phyloP scores from a whole-genome alignment of 2,797 vertebrate genomes.

The Enteromius anoplus region DNA sequence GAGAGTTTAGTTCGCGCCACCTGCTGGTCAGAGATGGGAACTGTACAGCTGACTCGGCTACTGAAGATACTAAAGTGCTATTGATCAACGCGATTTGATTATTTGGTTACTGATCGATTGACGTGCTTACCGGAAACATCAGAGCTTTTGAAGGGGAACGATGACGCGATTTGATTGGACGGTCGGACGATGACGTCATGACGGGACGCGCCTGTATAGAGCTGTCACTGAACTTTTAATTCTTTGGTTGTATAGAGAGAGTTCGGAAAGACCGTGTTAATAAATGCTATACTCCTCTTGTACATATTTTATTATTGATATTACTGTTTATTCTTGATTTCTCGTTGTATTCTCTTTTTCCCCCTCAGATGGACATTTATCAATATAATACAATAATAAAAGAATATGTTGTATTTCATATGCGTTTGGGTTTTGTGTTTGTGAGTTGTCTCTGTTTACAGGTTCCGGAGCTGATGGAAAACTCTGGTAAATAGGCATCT shows the following conservation, averaged over 20 bases:
- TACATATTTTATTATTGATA: conserved; percentile 63
- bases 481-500: not conserved
- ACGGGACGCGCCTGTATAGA: conserved; percentile 57
- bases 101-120: not conserved
- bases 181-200: not conserved
- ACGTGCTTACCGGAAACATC: not conserved
- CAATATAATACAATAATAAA: conserved; percentile 71
- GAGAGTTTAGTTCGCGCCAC: conserved; percentile 45
- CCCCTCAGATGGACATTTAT: conserved; percentile 67
- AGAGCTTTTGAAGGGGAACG: not conserved
- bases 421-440: conserved; percentile 4
- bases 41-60: conserved; percentile 23
- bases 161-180: conserved; percentile 5
- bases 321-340: conserved; percentile 66
- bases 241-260: conserved; percentile 66
- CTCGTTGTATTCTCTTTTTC: conserved; percentile 65
- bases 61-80: conserved; percentile 1
- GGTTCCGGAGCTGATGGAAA: not conserved
- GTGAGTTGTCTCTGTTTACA: not conserved
- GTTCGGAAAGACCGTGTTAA: conserved; percentile 61
- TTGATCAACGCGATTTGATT: not conserved
- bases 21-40: conserved; percentile 63
- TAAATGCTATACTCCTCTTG: conserved; percentile 63
- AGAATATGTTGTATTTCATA: conserved; percentile 68
- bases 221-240: conserved; percentile 58